Conservation (phyloP, 2,797 vertebrate genomes). For the Crossoptilon crossoptilon region DNA sequence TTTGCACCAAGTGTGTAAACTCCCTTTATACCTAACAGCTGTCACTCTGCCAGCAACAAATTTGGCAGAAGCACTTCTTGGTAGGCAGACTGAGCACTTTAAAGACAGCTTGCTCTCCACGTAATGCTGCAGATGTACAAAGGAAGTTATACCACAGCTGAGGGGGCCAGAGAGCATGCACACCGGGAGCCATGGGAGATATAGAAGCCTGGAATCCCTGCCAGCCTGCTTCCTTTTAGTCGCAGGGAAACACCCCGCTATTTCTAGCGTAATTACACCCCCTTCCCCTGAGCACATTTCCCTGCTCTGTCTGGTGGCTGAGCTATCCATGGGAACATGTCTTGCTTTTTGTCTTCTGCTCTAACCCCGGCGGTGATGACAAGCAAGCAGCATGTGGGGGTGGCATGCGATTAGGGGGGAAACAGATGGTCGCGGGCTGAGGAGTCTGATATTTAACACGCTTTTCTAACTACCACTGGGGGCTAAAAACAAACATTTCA, state of each 20-base stretch:
- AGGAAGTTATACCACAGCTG: background rate
- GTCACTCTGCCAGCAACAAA: constrained; percentile 12
- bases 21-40: constrained; percentile 14
- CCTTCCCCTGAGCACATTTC: background rate
- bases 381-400: background rate
- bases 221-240: background rate
- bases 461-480: constrained; percentile 11
- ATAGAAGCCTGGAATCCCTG: background rate
- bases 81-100: background rate
- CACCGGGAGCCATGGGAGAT: background rate
- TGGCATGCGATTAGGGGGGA: background rate
- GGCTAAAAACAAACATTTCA: constrained; percentile 34
- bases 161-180: background rate
- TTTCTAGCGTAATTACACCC: background rate
- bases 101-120: background rate
- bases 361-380: background rate
- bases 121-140: background rate
- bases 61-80: background rate
- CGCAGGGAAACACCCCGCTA: background rate
- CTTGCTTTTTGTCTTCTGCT: background rate
- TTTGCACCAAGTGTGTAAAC: background rate
- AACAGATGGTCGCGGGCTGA: constrained; percentile 48
- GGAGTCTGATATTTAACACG: constrained; percentile 25
- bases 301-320: background rate
- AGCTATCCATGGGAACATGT: background rate